phyloP scores from a whole-genome alignment of 2,888 invertebrate species.

The Catocala sponsa region DNA sequence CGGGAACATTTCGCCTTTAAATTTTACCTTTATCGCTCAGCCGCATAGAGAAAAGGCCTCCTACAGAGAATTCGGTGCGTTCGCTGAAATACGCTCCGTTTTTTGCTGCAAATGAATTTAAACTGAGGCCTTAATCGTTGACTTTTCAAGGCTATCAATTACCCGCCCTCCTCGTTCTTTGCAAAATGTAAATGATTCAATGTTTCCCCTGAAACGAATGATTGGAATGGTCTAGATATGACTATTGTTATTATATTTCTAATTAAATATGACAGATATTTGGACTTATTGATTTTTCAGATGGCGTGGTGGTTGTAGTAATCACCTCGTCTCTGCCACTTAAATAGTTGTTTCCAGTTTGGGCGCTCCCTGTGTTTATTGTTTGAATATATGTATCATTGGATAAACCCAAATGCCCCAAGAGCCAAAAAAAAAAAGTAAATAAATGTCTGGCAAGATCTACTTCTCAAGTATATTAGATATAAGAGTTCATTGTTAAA shows the following conservation, averaged over 20 bases:
- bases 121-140: slow-evolving; percentile 50
- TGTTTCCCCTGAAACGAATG: slow-evolving; percentile 13
- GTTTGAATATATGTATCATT: too few relatives aligned
- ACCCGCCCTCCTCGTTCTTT: slow-evolving; percentile 51
- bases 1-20: slow-evolving; percentile 15
- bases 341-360: too few relatives aligned
- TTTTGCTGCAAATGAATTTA: slow-evolving; percentile 55
- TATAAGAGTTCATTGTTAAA: too few relatives aligned
- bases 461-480: too few relatives aligned
- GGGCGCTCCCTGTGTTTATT: too few relatives aligned
- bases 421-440: too few relatives aligned
- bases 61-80: slow-evolving; percentile 38
- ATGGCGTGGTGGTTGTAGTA: too few relatives aligned
- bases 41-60: slow-evolving; percentile 22
- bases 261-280: too few relatives aligned
- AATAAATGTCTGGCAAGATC: too few relatives aligned
- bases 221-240: slow-evolving; percentile 21
- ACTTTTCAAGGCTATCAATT: slow-evolving; percentile 58
- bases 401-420: too few relatives aligned
- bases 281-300: too few relatives aligned
- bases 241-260: neutral
- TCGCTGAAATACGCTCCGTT: slow-evolving; percentile 40
- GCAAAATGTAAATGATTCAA: slow-evolving; percentile 57
- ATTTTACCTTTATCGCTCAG: slow-evolving; percentile 17
- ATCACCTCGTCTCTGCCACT: too few relatives aligned